Percentiles rank a stretch among this genome's conserved stretches.
These are phyloP conservation scores for Epinephelus malabaricus DNA, from an alignment of 2,797 vertebrate species.

Conservation along the genomic window DNA sequence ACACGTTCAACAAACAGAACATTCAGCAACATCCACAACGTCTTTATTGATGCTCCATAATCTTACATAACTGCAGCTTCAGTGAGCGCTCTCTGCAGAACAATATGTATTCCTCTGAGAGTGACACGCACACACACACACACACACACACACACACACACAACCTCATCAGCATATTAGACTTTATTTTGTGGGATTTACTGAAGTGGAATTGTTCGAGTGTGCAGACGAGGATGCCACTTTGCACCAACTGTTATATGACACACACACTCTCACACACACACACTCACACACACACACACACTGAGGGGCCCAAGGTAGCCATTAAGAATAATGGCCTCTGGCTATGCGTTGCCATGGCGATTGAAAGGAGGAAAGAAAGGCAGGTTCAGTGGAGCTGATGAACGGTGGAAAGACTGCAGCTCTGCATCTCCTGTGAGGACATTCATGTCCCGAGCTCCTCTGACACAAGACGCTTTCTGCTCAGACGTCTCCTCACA, in stretches of 20 bases:
- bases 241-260: conserved; percentile 17
- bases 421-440: conserved; percentile 11
- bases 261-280: conserved; percentile 11
- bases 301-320: conserved; percentile 61
- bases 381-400: conserved; percentile 37
- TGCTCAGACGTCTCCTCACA: too few species aligned
- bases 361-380: conserved; percentile 47
- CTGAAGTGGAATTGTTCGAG: conserved; percentile 12
- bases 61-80: background rate
- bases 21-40: background rate
- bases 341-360: conserved; percentile 69
- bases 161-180: background rate
- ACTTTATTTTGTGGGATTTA: conserved; percentile 6
- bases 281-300: conserved; percentile 36
- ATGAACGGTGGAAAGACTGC: conserved; percentile 14
- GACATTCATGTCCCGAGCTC: background rate
- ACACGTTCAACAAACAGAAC: background rate
- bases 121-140: conserved; percentile 24
- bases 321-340: conserved; percentile 73
- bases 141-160: conserved; percentile 19
- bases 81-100: background rate
- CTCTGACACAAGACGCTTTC: background rate
- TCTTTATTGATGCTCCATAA: background rate
- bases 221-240: conserved; percentile 10
- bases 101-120: background rate